Evolutionary conservation across 1,140 invertebrate genomes (phyloP).

Genomic region (Scaptomyza montana): DNA sequence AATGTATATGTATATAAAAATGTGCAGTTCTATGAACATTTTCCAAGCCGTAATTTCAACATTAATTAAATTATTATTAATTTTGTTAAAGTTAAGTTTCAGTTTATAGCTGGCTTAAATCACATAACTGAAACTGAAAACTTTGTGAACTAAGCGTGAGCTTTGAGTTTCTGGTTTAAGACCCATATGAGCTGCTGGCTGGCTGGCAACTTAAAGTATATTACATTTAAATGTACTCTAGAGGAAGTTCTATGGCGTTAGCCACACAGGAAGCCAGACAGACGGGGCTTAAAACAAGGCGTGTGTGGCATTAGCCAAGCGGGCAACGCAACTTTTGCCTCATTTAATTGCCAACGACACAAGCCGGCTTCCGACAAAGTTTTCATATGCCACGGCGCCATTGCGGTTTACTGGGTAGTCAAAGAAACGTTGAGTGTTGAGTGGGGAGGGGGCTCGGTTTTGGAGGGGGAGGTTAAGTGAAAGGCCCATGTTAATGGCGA

Average conservation of each 20-base stretch:
- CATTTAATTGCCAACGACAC: slow-evolving; percentile 51
- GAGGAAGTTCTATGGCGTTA: slow-evolving; percentile 11
- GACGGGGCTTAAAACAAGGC: slow-evolving; percentile 14
- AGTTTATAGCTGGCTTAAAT: too few relatives aligned
- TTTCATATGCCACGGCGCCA: slow-evolving; percentile 34
- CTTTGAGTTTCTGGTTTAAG: slow-evolving; percentile 1
- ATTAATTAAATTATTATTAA: neutral
- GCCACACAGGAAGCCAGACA: slow-evolving; percentile 38
- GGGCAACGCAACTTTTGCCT: slow-evolving; percentile 32
- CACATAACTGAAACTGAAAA: neutral
- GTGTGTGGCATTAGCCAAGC: slow-evolving; percentile 32
- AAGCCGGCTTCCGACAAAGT: slow-evolving; percentile 30
- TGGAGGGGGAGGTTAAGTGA: slow-evolving; percentile 11
- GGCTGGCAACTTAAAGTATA: slow-evolving; percentile 3
- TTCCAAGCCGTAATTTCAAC: slow-evolving; percentile 17
- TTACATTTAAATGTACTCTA: slow-evolving; percentile 2
- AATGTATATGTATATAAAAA: slow-evolving; percentile 4
- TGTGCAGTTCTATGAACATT: neutral
- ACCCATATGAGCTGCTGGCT: neutral
- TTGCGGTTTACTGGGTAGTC: slow-evolving; percentile 10
- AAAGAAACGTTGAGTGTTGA: neutral
- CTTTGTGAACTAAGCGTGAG: neutral
- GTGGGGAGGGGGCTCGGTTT: neutral
- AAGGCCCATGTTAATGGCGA: slow-evolving; percentile 39
- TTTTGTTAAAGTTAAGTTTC: too few relatives aligned